Conservation (phyloP, 2,797 vertebrate genomes). For the Peromyscus melanophrys region DNA sequence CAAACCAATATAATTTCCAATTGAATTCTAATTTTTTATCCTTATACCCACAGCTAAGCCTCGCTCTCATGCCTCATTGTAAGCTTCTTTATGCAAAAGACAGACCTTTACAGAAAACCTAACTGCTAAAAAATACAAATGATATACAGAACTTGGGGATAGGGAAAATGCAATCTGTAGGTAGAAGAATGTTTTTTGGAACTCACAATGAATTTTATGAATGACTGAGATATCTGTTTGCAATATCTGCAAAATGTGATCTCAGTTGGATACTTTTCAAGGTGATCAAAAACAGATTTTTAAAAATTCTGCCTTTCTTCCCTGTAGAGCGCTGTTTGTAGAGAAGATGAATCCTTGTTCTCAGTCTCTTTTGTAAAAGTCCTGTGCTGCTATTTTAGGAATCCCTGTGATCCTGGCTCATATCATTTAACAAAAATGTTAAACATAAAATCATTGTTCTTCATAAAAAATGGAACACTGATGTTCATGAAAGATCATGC, state of each 20-base stretch:
- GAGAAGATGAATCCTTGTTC: not conserved
- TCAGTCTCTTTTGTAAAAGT: not conserved
- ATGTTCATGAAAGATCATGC: not conserved
- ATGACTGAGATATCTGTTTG: not conserved
- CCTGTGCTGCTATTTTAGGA: not conserved
- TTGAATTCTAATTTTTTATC: not conserved
- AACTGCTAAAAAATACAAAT: not conserved
- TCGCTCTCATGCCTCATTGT: not conserved
- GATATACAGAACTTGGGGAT: not conserved
- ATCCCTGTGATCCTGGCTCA: not conserved
- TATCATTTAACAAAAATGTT: not conserved
- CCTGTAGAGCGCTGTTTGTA: not conserved
- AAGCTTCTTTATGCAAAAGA: not conserved
- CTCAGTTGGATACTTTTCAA: not conserved
- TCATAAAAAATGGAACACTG: not conserved
- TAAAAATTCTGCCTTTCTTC: not conserved
- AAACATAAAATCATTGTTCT: slow-evolving; percentile 31
- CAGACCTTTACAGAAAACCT: not conserved
- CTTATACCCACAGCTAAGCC: not conserved
- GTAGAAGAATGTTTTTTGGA: not conserved
- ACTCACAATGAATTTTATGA: not conserved
- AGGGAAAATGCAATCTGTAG: not conserved
- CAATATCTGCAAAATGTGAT: not conserved
- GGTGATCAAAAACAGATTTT: slow-evolving; percentile 30
- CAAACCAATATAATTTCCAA: not conserved